Evolutionary conservation across 2,888 invertebrate genomes (phyloP).

Genomic region (Drosophila mettleri): DNA sequence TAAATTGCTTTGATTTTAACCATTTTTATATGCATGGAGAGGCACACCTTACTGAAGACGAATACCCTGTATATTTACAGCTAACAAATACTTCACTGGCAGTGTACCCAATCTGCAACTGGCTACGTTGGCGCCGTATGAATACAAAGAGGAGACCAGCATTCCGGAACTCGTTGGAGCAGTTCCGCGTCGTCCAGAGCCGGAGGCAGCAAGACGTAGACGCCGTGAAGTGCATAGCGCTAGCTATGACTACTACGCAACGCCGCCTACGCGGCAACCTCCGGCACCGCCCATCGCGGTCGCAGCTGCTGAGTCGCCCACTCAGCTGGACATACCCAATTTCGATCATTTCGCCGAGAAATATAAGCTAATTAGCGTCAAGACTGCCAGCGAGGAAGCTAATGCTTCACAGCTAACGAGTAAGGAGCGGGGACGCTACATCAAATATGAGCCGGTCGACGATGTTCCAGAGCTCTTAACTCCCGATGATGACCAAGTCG

Average conservation of each 20-base stretch:
- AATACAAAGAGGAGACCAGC: constrained; percentile 17
- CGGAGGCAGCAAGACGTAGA: constrained; percentile 27
- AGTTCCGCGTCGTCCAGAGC: constrained; percentile 35
- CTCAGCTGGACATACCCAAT: constrained; percentile 59
- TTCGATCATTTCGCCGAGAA: constrained; percentile 74
- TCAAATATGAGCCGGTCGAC: constrained; percentile 78
- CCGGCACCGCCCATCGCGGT: constrained; percentile 53
- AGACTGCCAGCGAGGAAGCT: constrained; percentile 21
- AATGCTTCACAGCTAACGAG: constrained; percentile 13
- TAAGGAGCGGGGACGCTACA: constrained; percentile 66
- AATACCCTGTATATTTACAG: constrained; percentile 33
- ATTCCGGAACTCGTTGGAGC: constrained; percentile 32
- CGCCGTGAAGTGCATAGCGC: constrained; percentile 59
- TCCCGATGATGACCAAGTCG: constrained; percentile 59
- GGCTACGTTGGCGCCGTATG: constrained; percentile 17
- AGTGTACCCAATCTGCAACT: constrained; percentile 65
- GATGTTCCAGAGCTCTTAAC: constrained; percentile 70
- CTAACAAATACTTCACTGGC: constrained; percentile 49
- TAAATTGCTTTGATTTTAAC: constrained; percentile 27
- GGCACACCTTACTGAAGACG: neutral
- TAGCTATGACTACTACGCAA: constrained; percentile 41
- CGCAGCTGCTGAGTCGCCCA: constrained; percentile 1
- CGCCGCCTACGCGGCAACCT: constrained; percentile 68
- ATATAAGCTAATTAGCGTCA: constrained; percentile 53
- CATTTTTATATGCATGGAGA: neutral